Evolutionary conservation across 1,140 invertebrate species (phyloP).

Genomic region (Hypothenemus hampei): DNA sequence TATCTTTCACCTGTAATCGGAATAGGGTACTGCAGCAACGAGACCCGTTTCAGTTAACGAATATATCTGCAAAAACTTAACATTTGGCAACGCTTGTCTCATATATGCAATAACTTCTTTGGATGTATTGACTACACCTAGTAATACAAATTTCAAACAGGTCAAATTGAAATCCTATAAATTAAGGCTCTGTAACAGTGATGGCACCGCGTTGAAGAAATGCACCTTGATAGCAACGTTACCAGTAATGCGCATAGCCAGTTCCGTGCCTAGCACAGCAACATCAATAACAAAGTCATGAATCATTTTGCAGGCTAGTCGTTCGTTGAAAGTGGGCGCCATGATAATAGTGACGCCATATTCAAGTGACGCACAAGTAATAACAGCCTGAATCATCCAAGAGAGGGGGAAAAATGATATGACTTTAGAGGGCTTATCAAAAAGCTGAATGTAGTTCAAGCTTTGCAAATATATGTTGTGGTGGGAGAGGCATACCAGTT

Average conservation of each 20-base stretch:
- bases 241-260: conserved; percentile 20
- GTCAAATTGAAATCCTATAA: conserved; percentile 34
- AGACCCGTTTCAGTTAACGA: conserved; percentile 28
- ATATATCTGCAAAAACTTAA: conserved; percentile 31
- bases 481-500: conserved; percentile 35
- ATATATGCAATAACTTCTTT: conserved; percentile 22
- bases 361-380: conserved; percentile 31
- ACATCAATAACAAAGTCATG: conserved; percentile 35
- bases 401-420: conserved; percentile 35
- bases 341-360: conserved; percentile 23
- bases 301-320: conserved; percentile 33
- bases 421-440: conserved; percentile 27
- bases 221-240: conserved; percentile 29
- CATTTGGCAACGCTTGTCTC: conserved; percentile 18
- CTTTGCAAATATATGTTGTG: conserved; percentile 27
- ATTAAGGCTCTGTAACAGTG: neutral
- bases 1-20: conserved; percentile 17
- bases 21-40: conserved; percentile 15
- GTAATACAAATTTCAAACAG: conserved; percentile 30
- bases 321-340: conserved; percentile 29
- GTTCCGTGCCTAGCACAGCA: conserved; percentile 31
- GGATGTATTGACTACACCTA: conserved; percentile 29
- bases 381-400: conserved; percentile 30
- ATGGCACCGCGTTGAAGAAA: neutral
- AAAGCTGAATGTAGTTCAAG: conserved; percentile 20